Base-by-base conservation (phyloP, 2,888 invertebrate species). In the Eupithecia vulgata region DNA sequence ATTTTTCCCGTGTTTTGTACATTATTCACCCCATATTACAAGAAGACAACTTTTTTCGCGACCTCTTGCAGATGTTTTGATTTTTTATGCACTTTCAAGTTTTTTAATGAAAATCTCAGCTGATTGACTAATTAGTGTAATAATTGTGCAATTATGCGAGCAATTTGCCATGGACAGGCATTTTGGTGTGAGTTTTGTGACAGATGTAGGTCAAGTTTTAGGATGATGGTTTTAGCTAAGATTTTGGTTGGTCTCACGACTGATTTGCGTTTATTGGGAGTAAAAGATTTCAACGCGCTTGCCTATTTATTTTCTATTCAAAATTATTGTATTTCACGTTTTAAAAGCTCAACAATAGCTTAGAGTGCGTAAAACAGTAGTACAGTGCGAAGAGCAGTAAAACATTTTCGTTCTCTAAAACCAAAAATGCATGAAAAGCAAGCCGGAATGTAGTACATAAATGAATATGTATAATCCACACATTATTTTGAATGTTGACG, bases 1-100 rank as follows among this genome's bases (percentile, higher is more conserved):
- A 91, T 81, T 87, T 88, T 87, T 86, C 83, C 85, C 86, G 85
- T 86, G 82, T 87, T 87, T 85, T 84, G 85, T 81, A 84, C 84
- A 78, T 80, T 86, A 82, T 81, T 80, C 76, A 76, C 74, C 76
- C 30, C 81, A 83, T 74, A 84, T 85, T 34, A 34, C 66, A 76
- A 75, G 71, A 71, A 68, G 72, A 48, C 59, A 15, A 7, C 79
- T 72, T 82, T 78, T 74, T 77, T 78, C 78, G 77, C 70, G 48
- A 57, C 37, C 68, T 78, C n/a, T 21, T 7, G 42, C 90, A 91
- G 88, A 88, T 91, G 91, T 80, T 80, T 59, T 66, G 5, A 74
- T 81, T 91, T 90, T 90, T 85, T 86, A 67, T 74, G 25, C n/a
- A 59, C 15, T 59, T 67, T 40, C 8, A 57, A 42, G 17, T 42